phyloP scores from a whole-genome alignment of 2,888 invertebrate species.

The Andrena haemorrhoa region DNA sequence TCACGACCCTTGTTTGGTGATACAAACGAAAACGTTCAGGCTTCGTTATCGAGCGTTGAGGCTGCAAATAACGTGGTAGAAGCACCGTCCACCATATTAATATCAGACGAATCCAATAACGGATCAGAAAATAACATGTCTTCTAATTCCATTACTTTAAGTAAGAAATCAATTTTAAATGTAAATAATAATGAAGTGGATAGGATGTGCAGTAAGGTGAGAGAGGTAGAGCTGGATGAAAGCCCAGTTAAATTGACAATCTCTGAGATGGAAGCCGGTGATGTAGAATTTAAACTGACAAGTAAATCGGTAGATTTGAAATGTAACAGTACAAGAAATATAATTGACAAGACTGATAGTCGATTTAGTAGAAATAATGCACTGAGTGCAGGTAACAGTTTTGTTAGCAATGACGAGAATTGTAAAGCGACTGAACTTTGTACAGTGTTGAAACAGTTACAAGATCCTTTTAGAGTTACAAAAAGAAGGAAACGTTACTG shows the following conservation, averaged over 20 bases:
- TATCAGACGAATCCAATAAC: not conserved
- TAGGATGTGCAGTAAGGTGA: not conserved
- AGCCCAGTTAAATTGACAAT: not conserved
- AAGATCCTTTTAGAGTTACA: slow-evolving; percentile 72
- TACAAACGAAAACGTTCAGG: slow-evolving; percentile 6
- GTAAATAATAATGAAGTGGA: not conserved
- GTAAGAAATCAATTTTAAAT: not conserved
- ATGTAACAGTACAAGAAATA: not conserved
- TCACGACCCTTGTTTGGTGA: slow-evolving; percentile 56
- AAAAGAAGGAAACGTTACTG: slow-evolving; percentile 64
- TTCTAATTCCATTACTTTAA: not conserved
- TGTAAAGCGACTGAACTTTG: slow-evolving; percentile 34
- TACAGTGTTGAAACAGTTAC: slow-evolving; percentile 67
- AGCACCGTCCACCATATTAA: not conserved
- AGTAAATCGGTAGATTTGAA: not conserved
- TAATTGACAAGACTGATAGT: not conserved
- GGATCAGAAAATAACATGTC: not conserved
- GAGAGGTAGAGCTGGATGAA: slow-evolving; percentile 3
- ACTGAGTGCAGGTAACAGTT: not conserved
- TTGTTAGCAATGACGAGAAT: not conserved
- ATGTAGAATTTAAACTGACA: not conserved
- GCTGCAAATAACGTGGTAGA: not conserved
- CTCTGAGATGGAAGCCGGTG: not conserved
- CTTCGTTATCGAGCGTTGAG: not conserved
- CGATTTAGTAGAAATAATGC: not conserved